A percentile compares a stretch with the other conserved stretches of the same genome.
Evolutionary conservation across 2,113 vertebrate species (phyloP).

Genomic region (Aramus guarauna): DNA sequence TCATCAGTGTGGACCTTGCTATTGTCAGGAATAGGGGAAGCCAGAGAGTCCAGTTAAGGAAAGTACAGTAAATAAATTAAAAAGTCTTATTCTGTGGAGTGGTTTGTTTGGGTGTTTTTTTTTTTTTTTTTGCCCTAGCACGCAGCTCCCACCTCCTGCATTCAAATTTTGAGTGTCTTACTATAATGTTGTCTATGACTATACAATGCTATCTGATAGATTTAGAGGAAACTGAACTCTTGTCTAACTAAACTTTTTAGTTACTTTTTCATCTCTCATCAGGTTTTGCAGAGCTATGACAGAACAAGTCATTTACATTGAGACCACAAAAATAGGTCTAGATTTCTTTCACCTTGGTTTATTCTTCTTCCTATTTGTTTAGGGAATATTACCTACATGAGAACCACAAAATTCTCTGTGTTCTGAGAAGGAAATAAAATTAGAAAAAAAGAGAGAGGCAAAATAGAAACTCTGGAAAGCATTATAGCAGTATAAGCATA

Average conservation of each 20-base stretch:
- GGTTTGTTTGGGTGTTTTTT: too few species aligned
- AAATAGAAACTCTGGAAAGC: neutral
- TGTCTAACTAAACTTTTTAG: neutral
- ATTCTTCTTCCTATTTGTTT: neutral
- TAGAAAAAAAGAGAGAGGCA: neutral
- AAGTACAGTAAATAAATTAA: neutral
- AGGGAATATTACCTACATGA: neutral
- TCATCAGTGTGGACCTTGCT: neutral
- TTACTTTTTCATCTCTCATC: neutral
- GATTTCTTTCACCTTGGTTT: neutral
- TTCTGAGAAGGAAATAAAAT: neutral
- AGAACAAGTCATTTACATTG: neutral
- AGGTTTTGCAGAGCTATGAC: neutral
- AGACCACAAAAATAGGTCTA: neutral
- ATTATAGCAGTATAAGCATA: neutral
- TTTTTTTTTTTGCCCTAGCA: neutral
- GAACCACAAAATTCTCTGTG: neutral
- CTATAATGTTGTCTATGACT: neutral
- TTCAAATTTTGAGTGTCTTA: neutral
- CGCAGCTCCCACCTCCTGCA: fast-evolving
- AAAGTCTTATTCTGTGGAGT: neutral
- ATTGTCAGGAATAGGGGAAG: neutral
- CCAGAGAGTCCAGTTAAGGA: neutral
- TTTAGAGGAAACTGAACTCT: neutral
- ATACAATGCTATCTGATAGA: neutral